Evolutionary conservation across 1,140 invertebrate species (phyloP), one percentile per base, ranked within the genome.

Genomic region (Dufourea novaeangliae): DNA sequence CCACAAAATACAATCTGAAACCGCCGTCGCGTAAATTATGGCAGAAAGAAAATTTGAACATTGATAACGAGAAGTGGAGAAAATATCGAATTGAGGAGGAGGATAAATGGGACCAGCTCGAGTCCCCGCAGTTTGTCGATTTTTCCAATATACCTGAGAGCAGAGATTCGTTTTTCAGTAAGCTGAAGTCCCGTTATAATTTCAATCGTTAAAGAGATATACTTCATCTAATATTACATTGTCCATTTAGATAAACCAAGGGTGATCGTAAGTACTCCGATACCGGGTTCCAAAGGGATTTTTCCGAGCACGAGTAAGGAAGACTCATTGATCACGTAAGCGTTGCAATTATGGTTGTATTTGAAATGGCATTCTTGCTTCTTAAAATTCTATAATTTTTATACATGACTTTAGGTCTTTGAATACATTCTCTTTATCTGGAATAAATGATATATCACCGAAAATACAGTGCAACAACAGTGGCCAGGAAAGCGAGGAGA

Each of bases 101-200:
- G 2, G 59, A 71, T 0, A 61, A 56, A 14, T 87, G 76, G 78
- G 78, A 78, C 14, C 0, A 0, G 5, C 59, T 85, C 1, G 68
- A 84, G 2, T 81, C 77, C 1, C 76, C 86, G 7, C 61, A 79
- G n/a, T 87, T 83, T 14, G 37, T 86, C 0, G 76, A 84, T 64
- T 83, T 86, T 41, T 8, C 46, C 2, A 44, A 77, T 57, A 12
- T 54, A 11, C 37, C 74, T 0, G 41, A 78, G 14, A 37, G 29
- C 7, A 32, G 37, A 2, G 82, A 82, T 52, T 70, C 77, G 22
- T 86, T 71, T 71, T 86, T 87, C 29, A 75, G 86, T 87, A 72
- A 77, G 63, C 59, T 27, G 32, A 41, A 46, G 11, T 11, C 17
- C 17, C 8, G 1, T 56, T 5, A 14, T 29, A 17, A 4, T 56